Evolutionary conservation across 2,888 invertebrate species (phyloP).

Genomic region (Cynaeus angustus): DNA sequence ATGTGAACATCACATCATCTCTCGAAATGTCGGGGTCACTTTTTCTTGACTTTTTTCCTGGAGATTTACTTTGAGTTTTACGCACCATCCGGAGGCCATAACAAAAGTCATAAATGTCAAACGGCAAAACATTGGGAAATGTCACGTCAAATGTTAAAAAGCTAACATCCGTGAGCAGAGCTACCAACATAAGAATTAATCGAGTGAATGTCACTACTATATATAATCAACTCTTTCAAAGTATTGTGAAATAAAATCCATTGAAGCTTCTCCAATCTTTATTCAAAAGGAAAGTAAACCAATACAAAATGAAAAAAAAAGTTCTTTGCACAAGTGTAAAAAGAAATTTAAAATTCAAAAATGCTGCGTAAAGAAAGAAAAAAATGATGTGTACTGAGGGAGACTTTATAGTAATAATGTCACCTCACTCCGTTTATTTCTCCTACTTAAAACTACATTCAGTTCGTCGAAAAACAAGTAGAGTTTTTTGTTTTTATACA

Average conservation of each 20-base stretch:
- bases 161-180: neutral
- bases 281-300: constrained; percentile 36
- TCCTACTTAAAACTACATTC: too few relatives aligned
- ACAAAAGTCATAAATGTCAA: constrained; percentile 48
- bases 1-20: constrained; percentile 75
- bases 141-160: neutral
- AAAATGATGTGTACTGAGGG: too few relatives aligned
- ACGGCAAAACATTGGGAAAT: neutral
- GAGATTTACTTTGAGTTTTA: constrained; percentile 78
- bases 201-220: too few relatives aligned
- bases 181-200: too few relatives aligned
- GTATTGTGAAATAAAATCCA: constrained; percentile 40
- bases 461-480: too few relatives aligned
- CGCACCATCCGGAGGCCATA: constrained; percentile 76
- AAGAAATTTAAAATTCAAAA: too few relatives aligned
- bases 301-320: constrained; percentile 42
- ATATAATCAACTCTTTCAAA: constrained; percentile 11
- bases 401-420: too few relatives aligned
- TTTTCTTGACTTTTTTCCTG: constrained; percentile 79
- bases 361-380: too few relatives aligned
- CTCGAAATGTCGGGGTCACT: constrained; percentile 77
- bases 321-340: too few relatives aligned
- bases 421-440: too few relatives aligned
- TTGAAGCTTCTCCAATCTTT: constrained; percentile 36
- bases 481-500: too few relatives aligned